Conservation (phyloP, 2,797 vertebrate species). For the Coracias cyanogaster region DNA sequence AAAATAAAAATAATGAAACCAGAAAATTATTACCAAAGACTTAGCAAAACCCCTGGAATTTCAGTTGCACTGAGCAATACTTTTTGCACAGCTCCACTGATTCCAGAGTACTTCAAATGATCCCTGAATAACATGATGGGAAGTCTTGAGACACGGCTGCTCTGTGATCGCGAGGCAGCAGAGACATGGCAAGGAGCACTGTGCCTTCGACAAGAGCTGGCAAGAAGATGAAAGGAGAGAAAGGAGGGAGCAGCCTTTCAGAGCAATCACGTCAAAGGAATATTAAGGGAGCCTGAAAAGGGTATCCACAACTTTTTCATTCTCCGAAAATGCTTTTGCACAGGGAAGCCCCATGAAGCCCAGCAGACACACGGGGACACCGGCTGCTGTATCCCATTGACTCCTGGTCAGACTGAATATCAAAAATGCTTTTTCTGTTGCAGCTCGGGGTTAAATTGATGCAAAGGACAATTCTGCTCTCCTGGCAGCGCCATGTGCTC, state of each 20-base stretch:
- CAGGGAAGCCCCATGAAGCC: not conserved
- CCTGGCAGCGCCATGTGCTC: not conserved
- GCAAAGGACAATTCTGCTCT: not conserved
- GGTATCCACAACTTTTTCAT: not conserved
- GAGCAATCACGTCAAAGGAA: not conserved
- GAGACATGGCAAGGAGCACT: not conserved
- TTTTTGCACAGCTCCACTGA: not conserved
- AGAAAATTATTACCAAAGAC: not conserved
- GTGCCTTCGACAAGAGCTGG: not conserved
- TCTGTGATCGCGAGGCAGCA: not conserved
- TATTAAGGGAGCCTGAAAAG: not conserved
- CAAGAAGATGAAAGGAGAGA: not conserved
- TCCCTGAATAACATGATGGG: not conserved
- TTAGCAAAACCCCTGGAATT: not conserved
- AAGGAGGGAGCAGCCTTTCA: not conserved
- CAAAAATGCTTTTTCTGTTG: not conserved
- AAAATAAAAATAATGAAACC: not conserved
- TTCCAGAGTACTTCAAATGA: not conserved
- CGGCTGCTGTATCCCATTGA: not conserved
- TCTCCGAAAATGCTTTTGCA: not conserved
- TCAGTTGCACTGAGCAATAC: not conserved
- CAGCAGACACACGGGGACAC: not conserved
- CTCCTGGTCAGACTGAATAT: not conserved
- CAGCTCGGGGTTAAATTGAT: not conserved
- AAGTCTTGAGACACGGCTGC: not conserved